Percentiles rank a stretch among this genome's conserved stretches.
Evolutionary conservation across 2,113 vertebrate species (phyloP).

Genomic region (Salvelinus namaycush): DNA sequence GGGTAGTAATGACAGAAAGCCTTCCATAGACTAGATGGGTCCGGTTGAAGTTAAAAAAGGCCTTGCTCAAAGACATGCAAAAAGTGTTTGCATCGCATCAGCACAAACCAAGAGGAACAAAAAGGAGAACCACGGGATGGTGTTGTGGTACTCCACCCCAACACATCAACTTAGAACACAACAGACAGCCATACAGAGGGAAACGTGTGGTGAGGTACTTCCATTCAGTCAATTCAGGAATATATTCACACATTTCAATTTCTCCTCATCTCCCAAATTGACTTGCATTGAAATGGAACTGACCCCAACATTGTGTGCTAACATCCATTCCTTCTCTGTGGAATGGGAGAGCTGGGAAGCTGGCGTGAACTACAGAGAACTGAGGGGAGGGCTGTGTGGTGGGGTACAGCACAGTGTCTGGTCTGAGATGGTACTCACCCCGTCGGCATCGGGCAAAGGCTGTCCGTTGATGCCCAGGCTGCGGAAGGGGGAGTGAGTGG

Average conservation of each 20-base stretch:
- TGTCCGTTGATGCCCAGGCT: conserved; percentile 69
- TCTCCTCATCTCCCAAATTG: neutral
- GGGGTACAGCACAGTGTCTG: no score
- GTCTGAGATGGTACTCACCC: conserved; percentile 78
- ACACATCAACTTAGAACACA: neutral
- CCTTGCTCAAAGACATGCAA: no score
- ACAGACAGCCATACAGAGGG: no score
- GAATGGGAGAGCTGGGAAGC: neutral
- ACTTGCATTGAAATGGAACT: conserved; percentile 61
- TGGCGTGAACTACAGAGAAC: neutral
- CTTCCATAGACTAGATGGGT: neutral
- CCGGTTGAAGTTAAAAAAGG: no score
- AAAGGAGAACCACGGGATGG: neutral
- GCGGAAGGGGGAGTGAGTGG: conserved; percentile 89
- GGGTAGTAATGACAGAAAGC: neutral
- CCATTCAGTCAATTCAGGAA: conserved; percentile 3
- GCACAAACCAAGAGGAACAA: neutral
- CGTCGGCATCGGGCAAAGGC: conserved; percentile 70
- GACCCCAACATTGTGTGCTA: conserved; percentile 70
- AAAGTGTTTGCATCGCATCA: neutral
- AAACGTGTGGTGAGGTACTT: no score
- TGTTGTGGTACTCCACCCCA: neutral
- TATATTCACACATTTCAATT: neutral
- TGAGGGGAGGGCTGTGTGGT: neutral
- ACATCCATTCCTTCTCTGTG: neutral